Evolutionary conservation across 1,140 invertebrate species (phyloP).

Genomic region (Spodoptera litura): DNA sequence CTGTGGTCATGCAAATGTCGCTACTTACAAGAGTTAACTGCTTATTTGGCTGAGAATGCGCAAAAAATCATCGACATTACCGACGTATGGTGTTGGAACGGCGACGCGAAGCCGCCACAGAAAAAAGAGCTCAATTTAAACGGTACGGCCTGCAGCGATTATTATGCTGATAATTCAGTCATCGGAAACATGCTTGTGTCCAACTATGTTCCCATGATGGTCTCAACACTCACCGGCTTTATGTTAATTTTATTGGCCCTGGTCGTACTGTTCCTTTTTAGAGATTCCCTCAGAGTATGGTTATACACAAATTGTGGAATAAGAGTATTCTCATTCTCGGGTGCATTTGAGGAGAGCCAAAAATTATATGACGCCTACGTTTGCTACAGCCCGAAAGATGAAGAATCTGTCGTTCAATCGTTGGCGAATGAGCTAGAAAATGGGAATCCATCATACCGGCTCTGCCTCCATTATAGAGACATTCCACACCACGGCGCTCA

Average conservation of each 20-base stretch:
- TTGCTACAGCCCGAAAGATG: constrained; percentile 96
- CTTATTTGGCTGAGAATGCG: constrained; percentile 93
- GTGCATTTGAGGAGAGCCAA: constrained; percentile 90
- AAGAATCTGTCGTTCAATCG: constrained; percentile 94
- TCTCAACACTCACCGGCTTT: constrained; percentile 91
- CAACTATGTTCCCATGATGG: constrained; percentile 94
- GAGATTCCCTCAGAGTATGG: constrained; percentile 94
- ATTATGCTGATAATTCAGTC: constrained; percentile 92
- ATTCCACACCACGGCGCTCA: constrained; percentile 89
- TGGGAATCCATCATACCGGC: constrained; percentile 90
- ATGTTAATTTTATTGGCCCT: constrained; percentile 91
- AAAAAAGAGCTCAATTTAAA: constrained; percentile 92
- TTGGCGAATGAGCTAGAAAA: constrained; percentile 94
- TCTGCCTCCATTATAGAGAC: constrained; percentile 95
- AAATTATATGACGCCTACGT: constrained; percentile 97
- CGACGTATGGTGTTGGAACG: constrained; percentile 93
- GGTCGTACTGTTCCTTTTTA: constrained; percentile 92
- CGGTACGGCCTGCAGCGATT: constrained; percentile 93
- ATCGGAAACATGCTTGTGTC: constrained; percentile 94
- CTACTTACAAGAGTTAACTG: constrained; percentile 94
- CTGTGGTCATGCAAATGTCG: constrained; percentile 96
- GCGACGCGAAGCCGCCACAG: constrained; percentile 90
- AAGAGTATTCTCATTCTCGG: constrained; percentile 89
- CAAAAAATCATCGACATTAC: constrained; percentile 92
- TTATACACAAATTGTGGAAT: constrained; percentile 95